Percentiles rank a stretch among this genome's conserved stretches.
Evolutionary conservation across 2,888 invertebrate species (phyloP).

Genomic region (Lathronympha strigana): DNA sequence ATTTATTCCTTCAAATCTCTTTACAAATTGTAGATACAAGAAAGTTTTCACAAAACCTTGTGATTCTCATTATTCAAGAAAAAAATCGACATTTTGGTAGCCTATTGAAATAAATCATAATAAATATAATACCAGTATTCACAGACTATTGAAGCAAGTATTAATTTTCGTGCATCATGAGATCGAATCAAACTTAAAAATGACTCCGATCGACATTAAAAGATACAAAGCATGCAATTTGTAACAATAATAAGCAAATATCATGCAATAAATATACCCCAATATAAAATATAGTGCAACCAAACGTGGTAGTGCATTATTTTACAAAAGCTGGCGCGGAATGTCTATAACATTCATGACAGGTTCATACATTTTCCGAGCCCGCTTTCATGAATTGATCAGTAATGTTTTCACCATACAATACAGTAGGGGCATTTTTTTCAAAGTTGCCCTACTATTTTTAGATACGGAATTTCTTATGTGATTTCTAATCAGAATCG

Average conservation of each 20-base stretch:
- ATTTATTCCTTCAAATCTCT: too few relatives aligned
- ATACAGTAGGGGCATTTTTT: too few relatives aligned
- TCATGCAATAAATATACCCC: constrained; percentile 65
- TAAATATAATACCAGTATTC: neutral
- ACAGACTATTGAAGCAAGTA: neutral
- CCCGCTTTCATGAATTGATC: too few relatives aligned
- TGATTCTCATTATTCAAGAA: neutral
- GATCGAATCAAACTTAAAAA: constrained; percentile 28
- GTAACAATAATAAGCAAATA: constrained; percentile 53
- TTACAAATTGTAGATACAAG: too few relatives aligned
- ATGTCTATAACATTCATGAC: too few relatives aligned
- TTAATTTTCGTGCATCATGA: neutral
- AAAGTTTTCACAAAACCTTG: neutral
- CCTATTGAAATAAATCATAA: neutral
- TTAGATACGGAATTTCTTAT: too few relatives aligned
- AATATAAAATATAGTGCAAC: constrained; percentile 53
- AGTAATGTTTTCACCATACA: too few relatives aligned
- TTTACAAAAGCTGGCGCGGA: too few relatives aligned
- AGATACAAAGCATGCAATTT: constrained; percentile 72
- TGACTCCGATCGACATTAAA: constrained; percentile 40
- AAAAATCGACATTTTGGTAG: neutral
- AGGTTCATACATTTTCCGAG: too few relatives aligned
- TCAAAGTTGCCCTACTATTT: too few relatives aligned
- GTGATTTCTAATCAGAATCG: too few relatives aligned
- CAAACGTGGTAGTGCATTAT: neutral